Evolutionary conservation across 2,888 invertebrate species (phyloP).

Genomic region (Parelbella ahira): DNA sequence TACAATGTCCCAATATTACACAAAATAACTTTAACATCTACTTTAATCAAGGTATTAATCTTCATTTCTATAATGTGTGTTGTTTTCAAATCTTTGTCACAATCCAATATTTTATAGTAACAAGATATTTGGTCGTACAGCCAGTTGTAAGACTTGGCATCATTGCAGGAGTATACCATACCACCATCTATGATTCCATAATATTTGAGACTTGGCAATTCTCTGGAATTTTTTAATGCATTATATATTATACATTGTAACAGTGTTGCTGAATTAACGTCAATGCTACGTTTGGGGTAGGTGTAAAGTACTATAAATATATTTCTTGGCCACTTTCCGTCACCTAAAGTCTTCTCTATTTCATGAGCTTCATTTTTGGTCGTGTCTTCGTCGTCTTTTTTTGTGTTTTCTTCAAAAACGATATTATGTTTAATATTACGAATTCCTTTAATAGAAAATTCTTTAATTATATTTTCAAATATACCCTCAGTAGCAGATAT

Average conservation of each 20-base stretch:
- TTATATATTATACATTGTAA: not conserved
- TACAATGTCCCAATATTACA: constrained; percentile 46
- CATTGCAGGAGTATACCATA: constrained; percentile 46
- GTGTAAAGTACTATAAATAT: not conserved
- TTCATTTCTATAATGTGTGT: constrained; percentile 38
- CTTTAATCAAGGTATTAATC: constrained; percentile 37
- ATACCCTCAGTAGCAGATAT: too few species aligned
- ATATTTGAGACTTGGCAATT: constrained; percentile 47
- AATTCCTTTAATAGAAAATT: too few species aligned
- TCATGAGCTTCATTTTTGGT: too few species aligned
- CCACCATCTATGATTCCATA: constrained; percentile 47
- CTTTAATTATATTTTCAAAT: too few species aligned
- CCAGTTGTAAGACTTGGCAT: not conserved
- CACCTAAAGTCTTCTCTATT: not conserved
- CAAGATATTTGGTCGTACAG: not conserved
- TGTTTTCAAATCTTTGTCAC: not conserved
- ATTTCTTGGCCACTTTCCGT: not conserved
- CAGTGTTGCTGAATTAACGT: not conserved
- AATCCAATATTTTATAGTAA: not conserved
- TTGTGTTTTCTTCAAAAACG: too few species aligned
- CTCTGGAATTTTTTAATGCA: not conserved
- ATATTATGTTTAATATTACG: too few species aligned
- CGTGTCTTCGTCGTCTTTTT: too few species aligned
- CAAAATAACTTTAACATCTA: constrained; percentile 35
- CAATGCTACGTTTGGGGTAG: not conserved